phyloP scores from a whole-genome alignment of 1,140 invertebrate genomes.

The Drosophila kurseongensis region DNA sequence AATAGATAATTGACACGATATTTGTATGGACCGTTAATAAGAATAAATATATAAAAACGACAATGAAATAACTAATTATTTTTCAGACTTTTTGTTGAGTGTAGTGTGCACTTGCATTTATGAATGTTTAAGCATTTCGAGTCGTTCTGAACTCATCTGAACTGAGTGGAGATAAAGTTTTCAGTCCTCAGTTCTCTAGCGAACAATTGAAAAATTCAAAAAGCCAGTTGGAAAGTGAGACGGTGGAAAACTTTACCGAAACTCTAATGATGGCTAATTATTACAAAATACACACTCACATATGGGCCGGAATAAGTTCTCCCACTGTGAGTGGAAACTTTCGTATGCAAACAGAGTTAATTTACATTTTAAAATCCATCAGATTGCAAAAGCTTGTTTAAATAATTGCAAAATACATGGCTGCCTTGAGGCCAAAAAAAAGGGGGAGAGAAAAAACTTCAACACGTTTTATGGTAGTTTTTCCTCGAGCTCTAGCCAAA shows the following conservation, averaged over 20 bases:
- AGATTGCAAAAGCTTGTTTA: constrained; percentile 49
- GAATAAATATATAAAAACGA: no score
- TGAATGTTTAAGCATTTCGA: constrained; percentile 75
- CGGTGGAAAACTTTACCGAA: constrained; percentile 41
- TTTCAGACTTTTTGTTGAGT: constrained; percentile 1
- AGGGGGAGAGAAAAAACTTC: constrained; percentile 8
- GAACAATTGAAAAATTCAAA: constrained; percentile 79
- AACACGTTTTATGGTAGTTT: constrained; percentile 38
- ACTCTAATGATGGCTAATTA: constrained; percentile 72
- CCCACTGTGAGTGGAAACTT: constrained; percentile 36
- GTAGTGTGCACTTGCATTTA: constrained; percentile 74
- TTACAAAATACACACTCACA: constrained; percentile 51
- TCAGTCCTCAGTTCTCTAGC: constrained; percentile 9
- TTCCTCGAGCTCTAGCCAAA: constrained; percentile 16
- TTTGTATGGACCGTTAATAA: no score
- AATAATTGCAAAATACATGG: constrained; percentile 48
- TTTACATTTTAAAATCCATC: constrained; percentile 61
- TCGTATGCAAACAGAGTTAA: constrained; percentile 52
- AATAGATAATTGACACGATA: no score
- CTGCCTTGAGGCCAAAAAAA: constrained; percentile 26
- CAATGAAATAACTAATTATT: no score
- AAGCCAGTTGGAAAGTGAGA: constrained; percentile 57
- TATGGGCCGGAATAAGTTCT: constrained; percentile 21
- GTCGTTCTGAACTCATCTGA: constrained; percentile 43
- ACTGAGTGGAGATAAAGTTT: constrained; percentile 53